Evolutionary conservation across 2,797 vertebrate genomes (phyloP).

Genomic region (Sebastes reedi): DNA sequence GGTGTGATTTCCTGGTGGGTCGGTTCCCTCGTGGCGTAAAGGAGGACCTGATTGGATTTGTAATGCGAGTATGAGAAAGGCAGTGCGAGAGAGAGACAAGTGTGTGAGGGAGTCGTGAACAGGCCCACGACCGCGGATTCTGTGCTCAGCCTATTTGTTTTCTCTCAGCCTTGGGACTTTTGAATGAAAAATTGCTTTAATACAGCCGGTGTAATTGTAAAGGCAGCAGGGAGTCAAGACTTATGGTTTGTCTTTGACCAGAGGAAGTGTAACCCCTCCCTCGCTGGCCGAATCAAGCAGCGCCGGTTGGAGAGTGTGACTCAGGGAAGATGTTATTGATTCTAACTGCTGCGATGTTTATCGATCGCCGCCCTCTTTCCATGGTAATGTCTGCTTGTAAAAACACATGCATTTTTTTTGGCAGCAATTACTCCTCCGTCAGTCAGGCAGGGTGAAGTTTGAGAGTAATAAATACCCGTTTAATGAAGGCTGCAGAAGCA

Average conservation of each 20-base stretch:
- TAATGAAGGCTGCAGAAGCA: slow-evolving; percentile 1
- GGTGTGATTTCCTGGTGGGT: slow-evolving; percentile 60
- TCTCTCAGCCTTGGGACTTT: slow-evolving; percentile 54
- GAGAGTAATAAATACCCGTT: slow-evolving; percentile 21
- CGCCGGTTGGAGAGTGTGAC: slow-evolving; percentile 38
- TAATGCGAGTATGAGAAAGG: slow-evolving; percentile 32
- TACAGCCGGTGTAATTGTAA: slow-evolving; percentile 63
- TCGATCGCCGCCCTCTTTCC: slow-evolving; percentile 35
- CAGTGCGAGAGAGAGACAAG: slow-evolving; percentile 2
- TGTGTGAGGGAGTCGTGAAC: slow-evolving; percentile 24
- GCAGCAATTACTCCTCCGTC: slow-evolving; percentile 28
- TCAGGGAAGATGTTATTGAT: slow-evolving; percentile 55
- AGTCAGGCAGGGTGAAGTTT: slow-evolving; percentile 24
- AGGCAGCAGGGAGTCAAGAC: slow-evolving; percentile 36
- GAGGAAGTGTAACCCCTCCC: slow-evolving; percentile 30
- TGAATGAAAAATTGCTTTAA: slow-evolving; percentile 72
- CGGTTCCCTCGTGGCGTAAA: background rate
- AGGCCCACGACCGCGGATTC: slow-evolving; percentile 20
- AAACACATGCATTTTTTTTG: slow-evolving; percentile 31
- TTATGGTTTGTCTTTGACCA: slow-evolving; percentile 45
- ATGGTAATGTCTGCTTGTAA: slow-evolving; percentile 44
- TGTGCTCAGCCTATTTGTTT: slow-evolving; percentile 40
- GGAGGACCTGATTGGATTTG: slow-evolving; percentile 16
- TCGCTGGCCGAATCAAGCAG: slow-evolving; percentile 11
- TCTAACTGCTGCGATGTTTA: slow-evolving; percentile 32